Evolutionary conservation across 2,888 invertebrate species (phyloP).

Genomic region (Corythucha ciliata): DNA sequence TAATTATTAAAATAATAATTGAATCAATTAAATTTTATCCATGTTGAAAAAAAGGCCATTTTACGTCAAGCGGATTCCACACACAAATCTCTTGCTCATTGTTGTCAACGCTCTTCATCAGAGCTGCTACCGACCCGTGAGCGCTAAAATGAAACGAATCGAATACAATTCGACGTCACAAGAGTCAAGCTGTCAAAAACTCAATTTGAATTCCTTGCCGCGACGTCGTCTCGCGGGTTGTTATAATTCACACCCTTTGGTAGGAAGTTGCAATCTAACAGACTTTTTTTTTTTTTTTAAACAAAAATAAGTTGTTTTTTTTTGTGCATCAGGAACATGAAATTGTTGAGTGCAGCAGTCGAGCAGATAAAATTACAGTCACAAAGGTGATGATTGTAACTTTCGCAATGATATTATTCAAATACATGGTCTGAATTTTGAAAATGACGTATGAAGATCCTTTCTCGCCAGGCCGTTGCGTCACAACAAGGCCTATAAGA

Average conservation of each 20-base stretch:
- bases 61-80: slow-evolving; percentile 60
- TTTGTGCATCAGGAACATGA: not conserved
- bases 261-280: too few relatives aligned
- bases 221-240: slow-evolving; percentile 63
- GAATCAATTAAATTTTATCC: not conserved
- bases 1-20: not conserved
- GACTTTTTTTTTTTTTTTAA: too few relatives aligned
- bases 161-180: slow-evolving; percentile 50
- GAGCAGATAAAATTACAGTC: too few relatives aligned
- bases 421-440: too few relatives aligned
- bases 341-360: not conserved
- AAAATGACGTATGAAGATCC: too few relatives aligned
- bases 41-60: slow-evolving; percentile 46
- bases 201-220: slow-evolving; percentile 56
- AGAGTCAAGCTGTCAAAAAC: slow-evolving; percentile 54
- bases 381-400: too few relatives aligned
- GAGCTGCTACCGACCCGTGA: slow-evolving; percentile 45
- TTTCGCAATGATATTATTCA: too few relatives aligned
- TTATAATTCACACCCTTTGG: slow-evolving; percentile 60
- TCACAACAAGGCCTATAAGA: too few relatives aligned
- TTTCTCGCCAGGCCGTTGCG: too few relatives aligned
- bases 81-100: slow-evolving; percentile 68
- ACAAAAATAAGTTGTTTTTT: not conserved
- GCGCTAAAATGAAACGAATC: slow-evolving; percentile 47
- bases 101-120: slow-evolving; percentile 53